Base-by-base conservation (phyloP, 2,113 vertebrate genomes). In the Gnathonemus longibarbis region DNA sequence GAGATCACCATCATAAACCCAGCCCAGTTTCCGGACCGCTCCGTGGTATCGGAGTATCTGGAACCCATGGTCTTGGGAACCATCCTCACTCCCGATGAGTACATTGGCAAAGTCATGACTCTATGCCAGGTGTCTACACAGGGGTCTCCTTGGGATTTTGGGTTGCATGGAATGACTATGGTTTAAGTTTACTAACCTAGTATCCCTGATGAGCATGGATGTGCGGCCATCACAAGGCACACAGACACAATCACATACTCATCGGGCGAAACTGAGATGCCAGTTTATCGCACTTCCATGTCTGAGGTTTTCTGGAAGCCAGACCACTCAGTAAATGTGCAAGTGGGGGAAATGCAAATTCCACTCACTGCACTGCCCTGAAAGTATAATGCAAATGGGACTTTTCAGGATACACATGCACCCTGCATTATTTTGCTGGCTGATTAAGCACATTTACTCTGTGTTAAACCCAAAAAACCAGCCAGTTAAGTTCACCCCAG, bases 21-120 rank as follows among this genome's bases (percentile, higher is more conserved):
- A 2, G 93, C 97, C 91, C 96, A 97, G 35, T 99, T 99, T 93
- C 98, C 98, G 50, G 98, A 99, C 87, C 96, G 94, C 90, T 91
- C 95, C 9, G 93, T 95, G 24, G 98, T 99, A 80, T 94, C 94
- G 0, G 95, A 98, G 91, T 99, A 99, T 92, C 94, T 98, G 94
- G 98, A 99, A 90, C 98, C 98, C n/a, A 95, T 96, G 94, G 97
- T 99, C 91, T 83, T 96, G 91, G 98, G 98, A 15, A 99, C 98
- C 74, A 96, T 99, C 91, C 96, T 99, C 31, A 93, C 97, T 91
- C 98, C 98, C 53, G 96, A 97, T 48, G 93, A 95, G 88, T 97
- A 97, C 92, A 97, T 94, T 50, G 97, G 97, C 42, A 97, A 97
- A 94, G 97, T 99, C 91, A 97, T 99, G 94, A 89, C 89, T n/a